Evolutionary conservation across 2,797 vertebrate genomes (phyloP), one percentile per base, ranked within the genome.

Genomic region (Gobionotothen gibberifrons): DNA sequence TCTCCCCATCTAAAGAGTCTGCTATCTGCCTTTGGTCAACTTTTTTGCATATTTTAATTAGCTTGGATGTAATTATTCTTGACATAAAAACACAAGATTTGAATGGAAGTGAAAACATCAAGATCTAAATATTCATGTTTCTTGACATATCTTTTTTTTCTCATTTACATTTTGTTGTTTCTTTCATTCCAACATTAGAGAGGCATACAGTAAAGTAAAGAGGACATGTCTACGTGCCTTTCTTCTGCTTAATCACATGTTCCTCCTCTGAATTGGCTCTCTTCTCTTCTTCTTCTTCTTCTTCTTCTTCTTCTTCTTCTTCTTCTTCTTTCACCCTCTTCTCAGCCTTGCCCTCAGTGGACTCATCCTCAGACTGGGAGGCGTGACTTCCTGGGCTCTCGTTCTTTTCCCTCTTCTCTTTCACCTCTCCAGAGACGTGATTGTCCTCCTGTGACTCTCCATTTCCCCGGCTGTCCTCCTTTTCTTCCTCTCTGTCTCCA

Each of bases 201-300:
- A 62, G 17, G 4, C 7, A 14, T 3, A 40, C 2, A 32, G 32
- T 16, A 21, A 26, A 29, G 44, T 19, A n/a, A 44, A 29, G 13
- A 68, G 71, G 44, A 48, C 8, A 36, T 8, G n/a, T 68, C 4
- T 2, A 44, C 71, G 85, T 40, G 83, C 92, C 89, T 87, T 85
- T 85, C 39, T 85, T 88, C 21, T 74, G 75, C 57, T 82, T 61
- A 6, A 57, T 53, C 65, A 77, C 51, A 13, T 59, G 48, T 21
- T 78, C 81, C 42, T 88, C 84, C 36, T 74, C 71, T 22, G 87
- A 55, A 62, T 80, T 12, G 13, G 21, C 61, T 19, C 14, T 65
- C 60, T 93, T 93, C 83, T 93, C 84, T 32, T 86, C 77, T 10
- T 90, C 82, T 11, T 90, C 76, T 0, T 85, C 82, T 10, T 90